Evolutionary conservation across 2,113 vertebrate species (phyloP).

Genomic region (Corynorhinus townsendii): DNA sequence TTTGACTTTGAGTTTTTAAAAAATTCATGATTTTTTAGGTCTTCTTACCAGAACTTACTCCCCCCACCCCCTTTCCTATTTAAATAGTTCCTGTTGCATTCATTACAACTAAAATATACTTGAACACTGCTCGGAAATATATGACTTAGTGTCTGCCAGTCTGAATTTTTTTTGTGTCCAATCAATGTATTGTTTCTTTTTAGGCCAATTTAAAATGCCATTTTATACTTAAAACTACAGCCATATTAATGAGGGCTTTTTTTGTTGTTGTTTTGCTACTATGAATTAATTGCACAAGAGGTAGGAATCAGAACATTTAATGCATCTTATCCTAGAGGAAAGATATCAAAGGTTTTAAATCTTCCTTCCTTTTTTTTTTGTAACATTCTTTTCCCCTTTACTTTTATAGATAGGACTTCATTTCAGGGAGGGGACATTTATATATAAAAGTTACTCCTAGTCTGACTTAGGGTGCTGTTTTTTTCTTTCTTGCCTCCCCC

Average conservation of each 20-base stretch:
- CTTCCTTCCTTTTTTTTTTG: not conserved
- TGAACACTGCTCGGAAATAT: not conserved
- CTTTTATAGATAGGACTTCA: conserved; percentile 33
- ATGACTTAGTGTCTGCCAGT: not conserved
- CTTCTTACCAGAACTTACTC: not conserved
- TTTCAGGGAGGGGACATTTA: conserved; percentile 62
- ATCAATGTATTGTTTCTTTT: conserved; percentile 7
- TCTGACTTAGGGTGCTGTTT: not conserved
- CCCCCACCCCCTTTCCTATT: not conserved
- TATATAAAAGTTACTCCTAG: conserved; percentile 67
- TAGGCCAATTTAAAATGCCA: conserved; percentile 18
- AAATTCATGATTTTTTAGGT: not conserved
- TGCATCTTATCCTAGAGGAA: not conserved
- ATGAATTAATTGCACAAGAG: conserved; percentile 6
- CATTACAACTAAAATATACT: not conserved
- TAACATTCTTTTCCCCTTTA: not conserved
- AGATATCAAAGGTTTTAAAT: conserved; percentile 23
- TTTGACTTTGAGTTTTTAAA: not conserved
- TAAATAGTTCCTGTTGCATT: not conserved
- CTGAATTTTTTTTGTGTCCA: not conserved
- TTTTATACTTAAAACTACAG: conserved; percentile 28
- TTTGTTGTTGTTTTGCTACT: conserved; percentile 28
- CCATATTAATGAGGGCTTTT: not conserved
- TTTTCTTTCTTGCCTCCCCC: not conserved
- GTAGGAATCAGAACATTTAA: conserved; percentile 3